phyloP scores from a whole-genome alignment of 2,113 vertebrate species.

The Leucopsar rothschildi region DNA sequence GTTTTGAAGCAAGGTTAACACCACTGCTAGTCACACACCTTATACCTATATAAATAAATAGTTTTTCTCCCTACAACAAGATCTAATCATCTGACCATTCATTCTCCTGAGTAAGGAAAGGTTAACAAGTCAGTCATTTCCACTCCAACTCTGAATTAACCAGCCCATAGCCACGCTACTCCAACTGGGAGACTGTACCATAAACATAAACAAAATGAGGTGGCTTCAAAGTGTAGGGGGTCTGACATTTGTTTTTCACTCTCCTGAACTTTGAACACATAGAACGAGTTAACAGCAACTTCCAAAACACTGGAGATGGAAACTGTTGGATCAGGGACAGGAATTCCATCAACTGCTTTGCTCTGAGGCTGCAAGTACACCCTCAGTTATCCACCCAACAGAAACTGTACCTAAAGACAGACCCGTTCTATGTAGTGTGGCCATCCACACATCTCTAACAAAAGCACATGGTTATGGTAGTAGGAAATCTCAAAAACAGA shows the following conservation, averaged over 20 bases:
- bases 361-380: background rate
- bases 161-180: background rate
- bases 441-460: background rate
- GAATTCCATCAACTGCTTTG: background rate
- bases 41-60: background rate
- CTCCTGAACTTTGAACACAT: background rate
- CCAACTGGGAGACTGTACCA: background rate
- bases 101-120: background rate
- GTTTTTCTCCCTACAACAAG: background rate
- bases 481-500: background rate
- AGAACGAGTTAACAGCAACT: background rate
- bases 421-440: background rate
- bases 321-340: background rate
- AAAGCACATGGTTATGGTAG: background rate
- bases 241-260: background rate
- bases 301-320: background rate
- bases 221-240: background rate
- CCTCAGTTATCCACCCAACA: rapidly evolving
- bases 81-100: background rate
- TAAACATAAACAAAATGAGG: background rate
- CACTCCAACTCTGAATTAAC: background rate
- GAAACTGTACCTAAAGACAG: background rate
- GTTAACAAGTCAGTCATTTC: background rate
- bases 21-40: background rate
- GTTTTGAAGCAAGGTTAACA: background rate